Evolutionary conservation across 1,140 invertebrate species (phyloP), one percentile per base, ranked within the genome.

Genomic region (Cyrtorhinus lividipennis): DNA sequence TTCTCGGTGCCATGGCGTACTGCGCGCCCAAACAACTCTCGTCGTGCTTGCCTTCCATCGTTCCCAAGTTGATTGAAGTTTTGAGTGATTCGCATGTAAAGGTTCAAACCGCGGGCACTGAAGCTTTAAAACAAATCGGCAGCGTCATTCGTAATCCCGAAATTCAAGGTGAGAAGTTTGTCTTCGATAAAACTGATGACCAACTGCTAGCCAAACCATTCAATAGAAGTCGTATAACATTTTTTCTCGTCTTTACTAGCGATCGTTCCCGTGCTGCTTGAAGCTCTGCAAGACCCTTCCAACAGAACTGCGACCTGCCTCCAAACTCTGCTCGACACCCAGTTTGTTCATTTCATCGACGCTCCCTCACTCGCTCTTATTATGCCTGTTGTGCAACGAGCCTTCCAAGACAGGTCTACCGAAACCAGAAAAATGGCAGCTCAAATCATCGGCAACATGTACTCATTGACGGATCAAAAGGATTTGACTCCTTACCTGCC

Each of bases 391-490:
- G 92, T 99, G 20, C 89, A 97, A 73, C 77, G 96, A 67, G 95
- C 95, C 5, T 98, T 99, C 73, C 87, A 94, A 76, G 95, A 98
- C 76, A 80, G 95, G 59, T 93, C 92, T 5, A 98, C 94, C 0
- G 95, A 99, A 76, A 98, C 93, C 0, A 80, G 95, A 69, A 96
- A 98, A 80, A 97, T 98, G 92, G 93, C 96, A 23, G 92, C 94
- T n/a, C 89, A 92, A 76, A 98, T 99, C 71, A 98, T 99, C 69
- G 95, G 95, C 48, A 99, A 98, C 74, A 98, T 99, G 93, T 99
- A 98, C 76, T 97, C 93, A 0, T 78, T 99, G 10, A 98, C 96
- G 0, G 95, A 99, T 77, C 93, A 98, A 72, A 98, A 98, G 77
- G 97, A 99, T 76, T 78, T 99, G 60, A 84, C 88, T 59, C 97